A percentile compares a stretch with the other conserved stretches of the same genome.
phyloP scores from a whole-genome alignment of 2,797 vertebrate genomes.

The Sitta carolinensis region DNA sequence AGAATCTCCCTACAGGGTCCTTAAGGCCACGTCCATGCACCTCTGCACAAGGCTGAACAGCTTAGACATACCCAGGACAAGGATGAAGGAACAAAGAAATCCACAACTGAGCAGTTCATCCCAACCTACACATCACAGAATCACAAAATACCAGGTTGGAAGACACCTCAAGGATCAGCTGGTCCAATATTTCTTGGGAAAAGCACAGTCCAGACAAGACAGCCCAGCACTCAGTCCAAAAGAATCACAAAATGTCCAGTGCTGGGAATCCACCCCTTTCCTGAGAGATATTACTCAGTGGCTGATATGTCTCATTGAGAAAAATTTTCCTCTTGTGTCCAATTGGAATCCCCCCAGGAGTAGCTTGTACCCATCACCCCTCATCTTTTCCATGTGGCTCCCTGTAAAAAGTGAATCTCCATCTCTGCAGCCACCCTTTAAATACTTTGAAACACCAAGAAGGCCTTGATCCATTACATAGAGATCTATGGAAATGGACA shows the following conservation, averaged over 20 bases:
- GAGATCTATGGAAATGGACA: neutral
- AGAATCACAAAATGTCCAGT: neutral
- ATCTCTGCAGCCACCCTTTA: neutral
- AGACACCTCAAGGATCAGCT: neutral
- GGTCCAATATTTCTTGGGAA: neutral
- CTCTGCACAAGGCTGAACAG: neutral
- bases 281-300: neutral
- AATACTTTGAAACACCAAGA: neutral
- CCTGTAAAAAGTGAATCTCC: neutral
- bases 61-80: neutral
- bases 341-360: accelerated
- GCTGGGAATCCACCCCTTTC: neutral
- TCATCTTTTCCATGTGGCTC: neutral
- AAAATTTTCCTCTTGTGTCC: neutral
- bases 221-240: neutral
- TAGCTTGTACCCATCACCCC: neutral
- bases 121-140: neutral
- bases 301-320: neutral
- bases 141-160: neutral
- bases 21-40: neutral
- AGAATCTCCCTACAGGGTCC: neutral
- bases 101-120: neutral
- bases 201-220: neutral
- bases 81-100: too few species aligned
- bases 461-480: neutral